Evolutionary conservation across 1,140 invertebrate species (phyloP), one percentile per base, ranked within the genome.

Genomic region (Macrotrachela quadricornifera): DNA sequence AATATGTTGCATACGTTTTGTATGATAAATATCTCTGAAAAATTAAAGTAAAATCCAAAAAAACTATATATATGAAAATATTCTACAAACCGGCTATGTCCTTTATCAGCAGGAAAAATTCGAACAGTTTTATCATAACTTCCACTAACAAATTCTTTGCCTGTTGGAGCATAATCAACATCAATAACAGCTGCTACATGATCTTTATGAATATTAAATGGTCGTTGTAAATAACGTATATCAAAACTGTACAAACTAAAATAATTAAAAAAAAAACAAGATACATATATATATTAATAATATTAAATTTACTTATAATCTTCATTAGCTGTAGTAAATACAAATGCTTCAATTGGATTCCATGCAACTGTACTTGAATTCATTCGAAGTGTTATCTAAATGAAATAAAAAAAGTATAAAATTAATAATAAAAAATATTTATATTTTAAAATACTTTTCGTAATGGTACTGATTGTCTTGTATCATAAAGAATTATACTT

Each of bases 321-420:
- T 73, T 99, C 94, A 77, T 83, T 96, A 10, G 91, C 92, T 52
- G 80, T 83, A 10, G 85, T 91, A 62, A 97, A 95, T 49, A 81
- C 79, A 64, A 83, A 92, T 13, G 90, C 83, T 73, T 97, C 90
- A 83, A 95, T 90, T 9, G 94, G 94, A 77, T 99, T 97, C 91
- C 92, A 99, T 15, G 77, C 74, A 2, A 99, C 61, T 56, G 81
- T 78, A 74, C 96, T 99, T 15, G 80, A 79, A 57, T 79, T 75
- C 62, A 96, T 71, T 59, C 79, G 21, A 30, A 30, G 21, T 30
- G 21, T 30, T 4, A 30, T 30, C 21, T 30, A 30, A 30, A 30
- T 30, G 3, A 30, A 30, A n/a, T n/a, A n/a, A n/a, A n/a, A n/a
- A n/a, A n/a, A n/a, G n/a, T n/a, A n/a, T n/a, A n/a, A n/a, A n/a